Conservation (phyloP, 1,140 invertebrate genomes). For the Procambarus virginalis region DNA sequence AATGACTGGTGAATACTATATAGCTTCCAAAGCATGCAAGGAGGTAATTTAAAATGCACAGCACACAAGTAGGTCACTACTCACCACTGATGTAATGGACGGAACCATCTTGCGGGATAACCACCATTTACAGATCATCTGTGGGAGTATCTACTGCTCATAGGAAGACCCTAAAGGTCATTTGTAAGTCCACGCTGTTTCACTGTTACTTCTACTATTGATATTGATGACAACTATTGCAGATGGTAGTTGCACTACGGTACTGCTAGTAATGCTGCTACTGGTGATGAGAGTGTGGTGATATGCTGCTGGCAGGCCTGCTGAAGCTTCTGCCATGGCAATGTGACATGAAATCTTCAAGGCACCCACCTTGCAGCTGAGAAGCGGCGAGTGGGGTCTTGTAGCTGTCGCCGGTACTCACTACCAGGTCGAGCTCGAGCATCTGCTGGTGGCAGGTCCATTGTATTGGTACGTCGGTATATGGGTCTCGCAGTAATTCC, state of each 20-base stretch:
- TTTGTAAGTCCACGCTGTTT: conserved; percentile 16
- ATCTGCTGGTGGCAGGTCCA: conserved; percentile 67
- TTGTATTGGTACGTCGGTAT: conserved; percentile 65
- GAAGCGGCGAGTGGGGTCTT: conserved; percentile 53
- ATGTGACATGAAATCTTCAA: neutral
- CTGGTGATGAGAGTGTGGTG: conserved; percentile 27
- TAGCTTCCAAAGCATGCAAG: neutral
- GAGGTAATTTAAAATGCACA: neutral
- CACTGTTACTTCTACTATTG: conserved; percentile 39
- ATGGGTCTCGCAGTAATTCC: conserved; percentile 25
- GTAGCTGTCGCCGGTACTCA: conserved; percentile 63
- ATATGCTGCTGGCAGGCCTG: conserved; percentile 25
- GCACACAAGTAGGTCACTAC: neutral
- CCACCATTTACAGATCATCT: conserved; percentile 42
- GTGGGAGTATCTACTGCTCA: conserved; percentile 40
- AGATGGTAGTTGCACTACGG: conserved; percentile 40
- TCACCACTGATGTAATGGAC: conserved; percentile 26
- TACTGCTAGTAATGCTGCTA: conserved; percentile 46
- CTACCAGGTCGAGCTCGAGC: conserved; percentile 59
- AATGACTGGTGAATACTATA: neutral
- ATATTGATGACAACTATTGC: conserved; percentile 26
- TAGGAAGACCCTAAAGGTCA: conserved; percentile 28
- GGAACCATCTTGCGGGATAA: conserved; percentile 14
- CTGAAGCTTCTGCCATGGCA: neutral
- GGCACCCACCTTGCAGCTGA: conserved; percentile 66